Conservation (phyloP, 2,113 vertebrate species). For the Glaucomys volans region DNA sequence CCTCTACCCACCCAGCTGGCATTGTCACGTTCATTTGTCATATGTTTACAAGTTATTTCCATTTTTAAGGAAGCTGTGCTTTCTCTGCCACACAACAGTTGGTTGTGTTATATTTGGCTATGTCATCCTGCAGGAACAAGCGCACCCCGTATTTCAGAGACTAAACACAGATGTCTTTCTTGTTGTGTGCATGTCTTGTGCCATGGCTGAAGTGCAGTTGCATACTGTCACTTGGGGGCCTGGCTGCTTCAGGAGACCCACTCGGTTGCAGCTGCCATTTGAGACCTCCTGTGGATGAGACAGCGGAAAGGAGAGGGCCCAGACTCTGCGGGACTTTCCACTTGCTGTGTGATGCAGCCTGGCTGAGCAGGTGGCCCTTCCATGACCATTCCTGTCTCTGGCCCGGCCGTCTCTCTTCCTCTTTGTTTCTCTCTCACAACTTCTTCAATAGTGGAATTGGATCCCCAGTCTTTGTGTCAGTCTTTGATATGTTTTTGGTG, state of each 20-base stretch:
- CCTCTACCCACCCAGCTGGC: not conserved
- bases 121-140: not conserved
- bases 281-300: not conserved
- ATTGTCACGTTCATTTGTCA: not conserved
- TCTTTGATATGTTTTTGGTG: not conserved
- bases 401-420: not conserved
- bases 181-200: not conserved
- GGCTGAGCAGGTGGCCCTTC: not conserved
- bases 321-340: not conserved
- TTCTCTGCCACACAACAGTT: accelerated
- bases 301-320: not conserved
- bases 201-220: not conserved
- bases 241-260: not conserved
- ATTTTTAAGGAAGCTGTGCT: not conserved
- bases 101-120: not conserved
- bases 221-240: not conserved
- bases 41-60: slow-evolving; percentile 39
- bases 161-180: not conserved
- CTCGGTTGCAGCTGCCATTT: not conserved
- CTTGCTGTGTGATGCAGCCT: not conserved
- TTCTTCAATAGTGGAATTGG: not conserved
- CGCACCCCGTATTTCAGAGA: not conserved
- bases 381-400: not conserved
- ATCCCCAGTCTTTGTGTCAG: not conserved
- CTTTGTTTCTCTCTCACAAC: not conserved